Base-by-base conservation (phyloP, 2,888 invertebrate genomes). In the Ormyrus pomaceus region DNA sequence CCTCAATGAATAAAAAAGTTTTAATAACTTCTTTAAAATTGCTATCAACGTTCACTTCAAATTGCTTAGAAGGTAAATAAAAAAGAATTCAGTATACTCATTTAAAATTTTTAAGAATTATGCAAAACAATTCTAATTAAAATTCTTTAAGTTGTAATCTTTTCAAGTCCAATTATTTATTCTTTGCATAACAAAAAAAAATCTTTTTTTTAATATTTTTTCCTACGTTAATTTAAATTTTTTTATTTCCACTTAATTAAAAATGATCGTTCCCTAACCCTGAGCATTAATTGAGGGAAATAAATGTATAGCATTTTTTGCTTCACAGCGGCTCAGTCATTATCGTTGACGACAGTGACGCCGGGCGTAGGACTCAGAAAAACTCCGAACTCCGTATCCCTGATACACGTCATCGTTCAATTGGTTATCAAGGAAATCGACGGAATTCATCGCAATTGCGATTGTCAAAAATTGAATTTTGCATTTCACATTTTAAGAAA, bases 41-140 rank as follows among this genome's bases (percentile, higher is more conserved):
- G 83, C 86, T 95, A 61, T 92, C 93, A 75, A 94, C 93, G 0
- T 94, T 93, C 84, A 94, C 94, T 2, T 93, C 93, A 76, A 92
- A 93, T 81, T 94, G 94, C 86, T 87, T 92, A 11, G 91, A 92
- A 92, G 95, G 95, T 94, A 87, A 86, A 84, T 79, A 82, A 34
- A 34, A 34, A 34, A 34, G 34, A 34, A 3, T 34, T 34, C 34
- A 34, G 2, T 34, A 4, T 34, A 34, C 2, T 4, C 34, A 34
- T 34, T 4, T 34, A 34, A 34, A 34, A 34, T 34, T 34, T 34
- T 34, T 34, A 34, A 34, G 34, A 34, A 34, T 34, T 34, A 34
- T 34, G 34, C 34, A 34, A 34, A 34, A 34, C 34, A 34, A 34
- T 34, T 34, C 34, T 34, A 34, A 4, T 34, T 34, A 34, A 34